Evolutionary conservation across 2,888 invertebrate genomes (phyloP).

Genomic region (Octodonta nipae): DNA sequence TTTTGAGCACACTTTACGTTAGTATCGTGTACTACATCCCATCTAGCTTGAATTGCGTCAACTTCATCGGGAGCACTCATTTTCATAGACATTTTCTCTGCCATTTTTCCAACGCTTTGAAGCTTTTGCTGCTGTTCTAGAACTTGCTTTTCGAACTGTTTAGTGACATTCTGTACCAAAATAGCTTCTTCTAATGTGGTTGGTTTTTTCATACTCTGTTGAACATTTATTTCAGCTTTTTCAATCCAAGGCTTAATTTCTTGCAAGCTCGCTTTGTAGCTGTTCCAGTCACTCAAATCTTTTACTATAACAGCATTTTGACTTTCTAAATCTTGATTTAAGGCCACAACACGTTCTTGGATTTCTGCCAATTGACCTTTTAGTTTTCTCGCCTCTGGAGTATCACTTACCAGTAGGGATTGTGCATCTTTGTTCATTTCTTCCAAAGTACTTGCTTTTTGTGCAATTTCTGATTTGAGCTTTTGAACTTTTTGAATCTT

Average conservation of each 20-base stretch:
- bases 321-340: slow-evolving; percentile 62
- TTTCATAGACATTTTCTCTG: slow-evolving; percentile 61
- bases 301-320: slow-evolving; percentile 63
- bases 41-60: slow-evolving; percentile 68
- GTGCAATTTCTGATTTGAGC: slow-evolving; percentile 60
- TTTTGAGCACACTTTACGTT: slow-evolving; percentile 66
- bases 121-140: slow-evolving; percentile 62
- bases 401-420: slow-evolving; percentile 51
- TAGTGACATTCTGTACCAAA: slow-evolving; percentile 57
- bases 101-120: slow-evolving; percentile 58
- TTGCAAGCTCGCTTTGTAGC: slow-evolving; percentile 65
- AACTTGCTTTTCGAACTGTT: slow-evolving; percentile 62
- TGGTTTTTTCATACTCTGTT: slow-evolving; percentile 60
- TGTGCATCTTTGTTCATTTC: slow-evolving; percentile 57
- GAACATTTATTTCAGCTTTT: slow-evolving; percentile 69
- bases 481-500: slow-evolving; percentile 61
- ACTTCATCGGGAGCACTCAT: slow-evolving; percentile 71
- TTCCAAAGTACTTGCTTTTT: slow-evolving; percentile 61
- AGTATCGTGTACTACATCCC: slow-evolving; percentile 71
- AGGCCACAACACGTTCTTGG: slow-evolving; percentile 59
- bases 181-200: slow-evolving; percentile 68
- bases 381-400: slow-evolving; percentile 59
- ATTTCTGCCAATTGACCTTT: slow-evolving; percentile 62
- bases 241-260: slow-evolving; percentile 82
- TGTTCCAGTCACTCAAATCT: slow-evolving; percentile 73